phyloP scores from a whole-genome alignment of 2,113 vertebrate genomes.

The Tragulus kanchil region DNA sequence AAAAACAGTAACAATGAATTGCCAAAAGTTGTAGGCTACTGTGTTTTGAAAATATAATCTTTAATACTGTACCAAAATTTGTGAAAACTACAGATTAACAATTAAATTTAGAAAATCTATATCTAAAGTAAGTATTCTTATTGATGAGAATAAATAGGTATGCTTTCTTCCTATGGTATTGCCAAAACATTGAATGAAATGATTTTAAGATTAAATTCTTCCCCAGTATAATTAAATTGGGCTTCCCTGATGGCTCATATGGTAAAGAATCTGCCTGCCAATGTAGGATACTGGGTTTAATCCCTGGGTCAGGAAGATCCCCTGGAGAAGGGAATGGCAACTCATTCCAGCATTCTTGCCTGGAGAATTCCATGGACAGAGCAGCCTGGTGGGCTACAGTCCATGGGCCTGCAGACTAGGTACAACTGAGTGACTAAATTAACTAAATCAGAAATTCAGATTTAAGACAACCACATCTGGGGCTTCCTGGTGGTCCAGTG shows the following conservation, averaged over 20 bases:
- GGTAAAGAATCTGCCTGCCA: too few relatives aligned
- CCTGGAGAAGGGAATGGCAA: too few relatives aligned
- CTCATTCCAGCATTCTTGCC: too few relatives aligned
- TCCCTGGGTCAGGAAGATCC: too few relatives aligned
- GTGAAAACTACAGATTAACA: conserved; percentile 55
- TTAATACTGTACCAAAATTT: conserved; percentile 41
- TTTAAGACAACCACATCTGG: too few relatives aligned
- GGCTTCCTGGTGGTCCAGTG: too few relatives aligned
- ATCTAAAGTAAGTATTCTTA: conserved; percentile 42
- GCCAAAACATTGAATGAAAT: conserved; percentile 23
- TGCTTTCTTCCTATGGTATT: conserved; percentile 6
- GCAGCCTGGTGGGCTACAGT: too few relatives aligned
- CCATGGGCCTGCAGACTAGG: too few relatives aligned
- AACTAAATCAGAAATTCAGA: too few relatives aligned
- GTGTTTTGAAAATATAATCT: conserved; percentile 66
- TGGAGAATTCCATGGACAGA: too few relatives aligned
- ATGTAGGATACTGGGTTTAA: too few relatives aligned
- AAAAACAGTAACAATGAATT: conserved; percentile 85
- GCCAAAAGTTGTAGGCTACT: conserved; percentile 66
- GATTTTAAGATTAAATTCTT: conserved; percentile 52
- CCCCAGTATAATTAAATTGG: background rate
- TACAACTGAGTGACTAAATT: too few relatives aligned
- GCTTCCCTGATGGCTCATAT: background rate
- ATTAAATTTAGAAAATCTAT: conserved; percentile 31
- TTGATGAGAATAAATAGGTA: background rate